A percentile compares a stretch with the other conserved stretches of the same genome.
These are phyloP conservation scores for Rhodophaea formosa DNA, from an alignment of 2,888 invertebrate species.

Conservation along the genomic window DNA sequence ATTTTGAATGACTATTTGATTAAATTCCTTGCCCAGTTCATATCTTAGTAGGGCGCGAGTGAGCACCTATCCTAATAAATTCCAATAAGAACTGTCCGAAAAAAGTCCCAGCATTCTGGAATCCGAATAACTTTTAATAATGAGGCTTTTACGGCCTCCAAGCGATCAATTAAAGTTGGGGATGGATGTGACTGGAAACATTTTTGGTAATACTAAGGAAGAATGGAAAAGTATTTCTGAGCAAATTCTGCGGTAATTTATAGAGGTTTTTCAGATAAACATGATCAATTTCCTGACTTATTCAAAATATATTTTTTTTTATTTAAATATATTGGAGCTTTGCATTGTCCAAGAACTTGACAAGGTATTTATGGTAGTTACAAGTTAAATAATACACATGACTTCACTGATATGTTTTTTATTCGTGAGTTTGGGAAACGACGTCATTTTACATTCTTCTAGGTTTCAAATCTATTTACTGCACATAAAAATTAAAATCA, in stretches of 20 bases:
- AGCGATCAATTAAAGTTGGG: constrained; percentile 10
- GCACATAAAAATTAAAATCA: too few species aligned
- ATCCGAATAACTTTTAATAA: constrained; percentile 20
- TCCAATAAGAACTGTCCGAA: constrained; percentile 4
- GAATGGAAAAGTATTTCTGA: neutral
- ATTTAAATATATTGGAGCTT: too few species aligned
- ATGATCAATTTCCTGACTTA: neutral
- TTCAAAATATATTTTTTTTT: too few species aligned
- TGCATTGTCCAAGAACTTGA: too few species aligned
- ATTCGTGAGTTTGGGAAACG: too few species aligned
- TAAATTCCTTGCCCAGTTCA: constrained; percentile 13
- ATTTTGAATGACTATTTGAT: constrained; percentile 1
- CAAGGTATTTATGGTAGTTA: too few species aligned
- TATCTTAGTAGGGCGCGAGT: constrained; percentile 1
- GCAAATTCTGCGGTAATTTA: neutral
- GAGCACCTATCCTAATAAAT: constrained; percentile 14
- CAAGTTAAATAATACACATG: too few species aligned
- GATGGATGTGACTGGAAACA: neutral
- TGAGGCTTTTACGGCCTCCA: constrained; percentile 16
- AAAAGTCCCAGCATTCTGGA: constrained; percentile 12
- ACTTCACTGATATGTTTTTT: too few species aligned
- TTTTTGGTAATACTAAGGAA: neutral
- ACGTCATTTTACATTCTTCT: too few species aligned
- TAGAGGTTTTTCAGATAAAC: neutral
- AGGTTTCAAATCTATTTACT: too few species aligned